These are phyloP conservation scores for Hyperopisus bebe DNA, from an alignment of 2,113 vertebrate species.

Conservation along the genomic window DNA sequence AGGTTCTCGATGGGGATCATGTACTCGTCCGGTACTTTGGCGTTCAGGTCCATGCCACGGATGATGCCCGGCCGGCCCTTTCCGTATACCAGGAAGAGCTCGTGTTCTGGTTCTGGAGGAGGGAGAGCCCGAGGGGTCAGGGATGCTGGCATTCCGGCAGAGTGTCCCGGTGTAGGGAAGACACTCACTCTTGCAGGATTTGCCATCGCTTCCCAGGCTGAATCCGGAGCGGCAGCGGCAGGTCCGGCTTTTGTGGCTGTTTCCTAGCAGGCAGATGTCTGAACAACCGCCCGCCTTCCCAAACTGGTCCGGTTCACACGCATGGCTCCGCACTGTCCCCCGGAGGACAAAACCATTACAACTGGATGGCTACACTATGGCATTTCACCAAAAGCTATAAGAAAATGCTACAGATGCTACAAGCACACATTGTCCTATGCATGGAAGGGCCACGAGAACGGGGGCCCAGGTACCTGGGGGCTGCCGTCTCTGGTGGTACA, in stretches of 20 bases:
- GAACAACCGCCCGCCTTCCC: constrained; percentile 90
- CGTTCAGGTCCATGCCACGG: constrained; percentile 91
- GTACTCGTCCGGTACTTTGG: constrained; percentile 88
- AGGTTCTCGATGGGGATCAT: constrained; percentile 98
- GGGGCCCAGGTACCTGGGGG: constrained; percentile 68
- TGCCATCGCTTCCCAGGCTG: constrained; percentile 89
- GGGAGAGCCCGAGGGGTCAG: neutral
- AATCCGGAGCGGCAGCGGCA: constrained; percentile 92
- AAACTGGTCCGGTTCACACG: constrained; percentile 81
- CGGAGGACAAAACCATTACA: neutral
- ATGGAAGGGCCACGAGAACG: neutral
- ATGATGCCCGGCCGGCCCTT: constrained; percentile 93
- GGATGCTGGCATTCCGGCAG: neutral
- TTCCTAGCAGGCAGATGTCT: constrained; percentile 88
- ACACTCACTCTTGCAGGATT: constrained; percentile 91
- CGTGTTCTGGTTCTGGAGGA: constrained; percentile 80
- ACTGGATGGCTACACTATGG: neutral
- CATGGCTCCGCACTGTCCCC: constrained; percentile 81
- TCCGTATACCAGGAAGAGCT: constrained; percentile 89
- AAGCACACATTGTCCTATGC: neutral
- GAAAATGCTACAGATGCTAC: neutral
- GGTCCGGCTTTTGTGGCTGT: constrained; percentile 89
- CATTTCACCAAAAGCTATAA: neutral
- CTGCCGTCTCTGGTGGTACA: constrained; percentile 92
- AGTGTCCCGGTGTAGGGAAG: neutral